Evolutionary conservation across 2,797 vertebrate species (phyloP).

Genomic region (Onychomys arenicola): DNA sequence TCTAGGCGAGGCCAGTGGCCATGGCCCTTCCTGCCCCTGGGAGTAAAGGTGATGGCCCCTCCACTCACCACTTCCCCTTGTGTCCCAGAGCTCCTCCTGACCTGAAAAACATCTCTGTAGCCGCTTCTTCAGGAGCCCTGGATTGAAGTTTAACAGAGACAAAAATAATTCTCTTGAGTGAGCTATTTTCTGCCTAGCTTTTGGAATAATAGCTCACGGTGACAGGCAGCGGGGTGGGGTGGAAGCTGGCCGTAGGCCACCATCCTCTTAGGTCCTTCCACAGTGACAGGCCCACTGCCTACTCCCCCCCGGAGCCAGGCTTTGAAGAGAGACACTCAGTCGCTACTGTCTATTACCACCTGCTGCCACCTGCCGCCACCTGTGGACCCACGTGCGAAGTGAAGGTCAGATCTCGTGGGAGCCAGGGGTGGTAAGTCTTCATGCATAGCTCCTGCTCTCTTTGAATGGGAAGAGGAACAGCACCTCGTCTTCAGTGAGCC

Average conservation of each 20-base stretch:
- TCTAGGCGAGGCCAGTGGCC: neutral
- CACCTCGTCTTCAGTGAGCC: neutral
- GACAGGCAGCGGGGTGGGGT: neutral
- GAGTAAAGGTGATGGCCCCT: neutral
- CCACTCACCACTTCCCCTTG: conserved; percentile 25
- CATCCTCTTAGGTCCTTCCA: neutral
- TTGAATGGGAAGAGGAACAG: neutral
- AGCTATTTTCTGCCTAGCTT: conserved; percentile 73
- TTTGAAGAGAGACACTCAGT: neutral
- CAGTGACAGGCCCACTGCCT: neutral
- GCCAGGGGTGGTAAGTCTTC: neutral
- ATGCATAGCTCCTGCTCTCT: neutral
- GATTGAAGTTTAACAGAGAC: conserved; percentile 79
- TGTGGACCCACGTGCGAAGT: neutral
- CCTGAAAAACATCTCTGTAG: conserved; percentile 61
- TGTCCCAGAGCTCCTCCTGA: conserved; percentile 53
- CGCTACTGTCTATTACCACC: neutral
- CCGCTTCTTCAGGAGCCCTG: neutral
- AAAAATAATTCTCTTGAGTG: conserved; percentile 72
- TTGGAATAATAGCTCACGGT: conserved; percentile 56
- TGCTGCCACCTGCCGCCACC: neutral
- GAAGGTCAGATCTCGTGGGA: neutral
- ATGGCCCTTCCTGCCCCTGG: neutral
- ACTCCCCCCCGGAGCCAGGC: neutral
- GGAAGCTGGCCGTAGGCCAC: neutral